Base-by-base conservation (phyloP, 1,140 invertebrate species). In the Stegodyphus mimosarum region DNA sequence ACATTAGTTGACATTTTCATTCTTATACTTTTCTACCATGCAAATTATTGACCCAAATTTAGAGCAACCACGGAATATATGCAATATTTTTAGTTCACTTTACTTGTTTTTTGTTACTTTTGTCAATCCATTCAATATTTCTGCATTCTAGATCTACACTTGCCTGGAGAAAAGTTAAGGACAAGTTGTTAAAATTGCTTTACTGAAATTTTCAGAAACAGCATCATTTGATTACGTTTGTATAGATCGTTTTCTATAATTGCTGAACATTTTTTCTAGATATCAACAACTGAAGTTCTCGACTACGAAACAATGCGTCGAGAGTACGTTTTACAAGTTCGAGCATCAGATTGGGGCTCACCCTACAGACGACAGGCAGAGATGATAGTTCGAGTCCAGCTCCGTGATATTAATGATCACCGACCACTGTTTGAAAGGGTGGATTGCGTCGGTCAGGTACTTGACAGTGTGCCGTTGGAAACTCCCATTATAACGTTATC, bases 291-390 rank as follows among this genome's bases (percentile, higher is more conserved):
- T 0, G 92, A 94, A 87, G 90, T 95, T 5, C 91, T 99, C 51
- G 97, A 99, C 91, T 99, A 95, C 90, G 98, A 99, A 90, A 95
- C 94, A 48, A 96, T 96, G 94, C 92, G 94, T 17, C 93, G 94
- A 88, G 69, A 86, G 11, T 98, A 97, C 89, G 90, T 94, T 5
- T 90, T 99, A 10, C 92, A 93, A 69, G 93, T 98, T 5, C 91
- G 97, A 18, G 97, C 97, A 0, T 97, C 96, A n/a, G 98, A 99
- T 90, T 98, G 97, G 97, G 97, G 97, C 0, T 90, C 95, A 76
- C 97, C 97, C 0, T 98, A 95, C 90, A 92, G 95, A 55, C 91
- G 96, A 77, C 96, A 98, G 90, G 95, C 96, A 1, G 96, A 99
- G 91, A 95, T 95, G 92, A 92, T 94, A 52, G 90, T 99, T 2